Base-by-base conservation (phyloP, 2,797 vertebrate genomes). In the Anas georgica region DNA sequence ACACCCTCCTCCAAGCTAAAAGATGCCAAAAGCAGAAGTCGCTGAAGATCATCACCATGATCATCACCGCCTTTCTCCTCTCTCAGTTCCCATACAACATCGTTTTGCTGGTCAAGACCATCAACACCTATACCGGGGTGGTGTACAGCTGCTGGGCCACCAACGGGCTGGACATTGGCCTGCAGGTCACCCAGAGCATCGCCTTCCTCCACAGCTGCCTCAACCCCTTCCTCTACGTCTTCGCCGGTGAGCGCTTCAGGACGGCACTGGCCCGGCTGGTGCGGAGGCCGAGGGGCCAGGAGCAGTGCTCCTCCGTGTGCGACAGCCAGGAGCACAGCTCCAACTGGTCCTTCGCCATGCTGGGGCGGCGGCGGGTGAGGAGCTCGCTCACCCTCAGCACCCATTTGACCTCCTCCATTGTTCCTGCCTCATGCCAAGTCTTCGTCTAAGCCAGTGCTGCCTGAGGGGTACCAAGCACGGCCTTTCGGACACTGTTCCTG, bases 191-290 rank as follows among this genome's bases (percentile, higher is more conserved):
- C 25, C 98, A 98, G 94, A 98, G 97, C 82, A 91, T 99, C 0
- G 99, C 99, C 10, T 99, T 98, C 77, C 97, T 98, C 20, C 99
- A 99, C 73, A 98, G 98, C 84, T 99, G 99, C 96, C 97, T 99
- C 64, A 99, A 99, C 96, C 99, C 99, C 0, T 96, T 99, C 82
- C 96, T 99, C 74, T 99, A 99, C 0, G 98, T 98, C 54, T 99
- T 99, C 50, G 97, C 99, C 7, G 99, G 99, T 0, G 98, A 99
- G 55, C 97, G 98, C 8, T 99, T 99, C 98, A 97, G 98, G 60
- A 95, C 91, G 37, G 98, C 98, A 6, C 97, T 99, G 14, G 13
- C 98, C 41, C 98, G 91, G 91, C 96, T 98, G 17, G 18, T 98
- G 85, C 97, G 59, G 89, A 92, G 79, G 39, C 9, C 45, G 7